Percentiles rank a stretch among this genome's conserved stretches.
Evolutionary conservation across 2,797 vertebrate species (phyloP).

Genomic region (Scarus forsteni): DNA sequence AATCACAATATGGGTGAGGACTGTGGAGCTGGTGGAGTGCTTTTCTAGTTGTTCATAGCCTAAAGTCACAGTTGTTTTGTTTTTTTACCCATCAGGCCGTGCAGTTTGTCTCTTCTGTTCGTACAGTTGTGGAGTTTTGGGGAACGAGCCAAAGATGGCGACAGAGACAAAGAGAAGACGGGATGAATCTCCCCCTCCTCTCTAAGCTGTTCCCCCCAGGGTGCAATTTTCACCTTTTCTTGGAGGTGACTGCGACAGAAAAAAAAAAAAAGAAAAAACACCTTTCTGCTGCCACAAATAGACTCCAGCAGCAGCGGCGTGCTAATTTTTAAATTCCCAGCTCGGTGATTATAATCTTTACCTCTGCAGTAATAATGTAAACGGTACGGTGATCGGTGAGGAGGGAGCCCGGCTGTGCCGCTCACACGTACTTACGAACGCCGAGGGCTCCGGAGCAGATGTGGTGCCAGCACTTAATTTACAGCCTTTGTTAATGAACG

Average conservation of each 20-base stretch:
- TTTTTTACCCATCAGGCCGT: no score
- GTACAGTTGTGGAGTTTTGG: slow-evolving; percentile 37
- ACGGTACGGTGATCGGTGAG: slow-evolving; percentile 33
- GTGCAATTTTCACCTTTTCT: slow-evolving; percentile 77
- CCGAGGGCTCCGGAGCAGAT: slow-evolving; percentile 38
- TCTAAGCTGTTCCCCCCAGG: slow-evolving; percentile 51
- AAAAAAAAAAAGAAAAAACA: slow-evolving; percentile 42
- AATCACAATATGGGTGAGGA: no score
- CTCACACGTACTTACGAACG: slow-evolving; percentile 51
- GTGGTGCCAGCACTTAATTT: slow-evolving; percentile 65
- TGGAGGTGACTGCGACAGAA: slow-evolving; percentile 43
- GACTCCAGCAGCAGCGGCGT: slow-evolving; percentile 43
- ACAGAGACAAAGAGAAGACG: slow-evolving; percentile 56
- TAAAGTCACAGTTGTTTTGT: no score
- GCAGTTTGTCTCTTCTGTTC: slow-evolving; percentile 5
- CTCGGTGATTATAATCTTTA: slow-evolving; percentile 45
- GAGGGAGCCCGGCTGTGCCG: background rate
- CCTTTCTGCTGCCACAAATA: slow-evolving; percentile 60
- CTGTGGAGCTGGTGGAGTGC: no score
- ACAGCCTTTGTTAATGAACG: slow-evolving; percentile 62
- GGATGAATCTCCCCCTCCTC: slow-evolving; percentile 5
- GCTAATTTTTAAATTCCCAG: slow-evolving; percentile 50
- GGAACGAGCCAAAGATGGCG: slow-evolving; percentile 12
- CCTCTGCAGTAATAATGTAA: slow-evolving; percentile 44
- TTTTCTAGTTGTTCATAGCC: no score